phyloP scores from a whole-genome alignment of 2,113 vertebrate species.

The Syrmaticus mikado region DNA sequence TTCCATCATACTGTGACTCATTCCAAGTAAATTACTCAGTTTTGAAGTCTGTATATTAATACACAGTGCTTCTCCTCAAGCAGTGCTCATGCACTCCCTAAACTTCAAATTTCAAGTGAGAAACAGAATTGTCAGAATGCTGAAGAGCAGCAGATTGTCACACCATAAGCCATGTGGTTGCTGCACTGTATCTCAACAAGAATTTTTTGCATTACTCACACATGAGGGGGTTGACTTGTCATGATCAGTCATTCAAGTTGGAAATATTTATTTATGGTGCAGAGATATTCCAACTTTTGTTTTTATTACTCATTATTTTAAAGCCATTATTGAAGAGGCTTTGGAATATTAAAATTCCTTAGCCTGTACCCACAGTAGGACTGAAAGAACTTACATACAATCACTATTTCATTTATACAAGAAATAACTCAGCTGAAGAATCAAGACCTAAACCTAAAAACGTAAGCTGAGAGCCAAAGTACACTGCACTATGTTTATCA shows the following conservation, averaged over 20 bases:
- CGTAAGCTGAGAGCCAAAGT: not conserved
- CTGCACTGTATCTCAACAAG: constrained; percentile 4
- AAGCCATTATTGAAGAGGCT: not conserved
- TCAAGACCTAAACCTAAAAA: not conserved
- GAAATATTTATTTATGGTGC: constrained; percentile 52
- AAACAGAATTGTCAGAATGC: not conserved
- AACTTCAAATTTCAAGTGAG: constrained; percentile 17
- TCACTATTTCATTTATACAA: not conserved
- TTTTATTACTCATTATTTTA: constrained; percentile 46
- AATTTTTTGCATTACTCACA: constrained; percentile 52
- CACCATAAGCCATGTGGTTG: constrained; percentile 22
- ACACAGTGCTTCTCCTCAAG: not conserved
- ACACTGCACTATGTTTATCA: not conserved
- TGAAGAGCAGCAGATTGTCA: constrained; percentile 47
- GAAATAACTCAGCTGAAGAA: not conserved
- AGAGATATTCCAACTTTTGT: constrained; percentile 25
- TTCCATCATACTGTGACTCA: not conserved
- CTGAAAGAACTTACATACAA: not conserved
- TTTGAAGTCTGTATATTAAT: not conserved
- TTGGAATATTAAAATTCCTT: not conserved
- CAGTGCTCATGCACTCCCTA: not conserved
- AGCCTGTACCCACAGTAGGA: not conserved
- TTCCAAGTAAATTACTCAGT: not conserved
- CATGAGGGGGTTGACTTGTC: constrained; percentile 44
- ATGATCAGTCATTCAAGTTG: constrained; percentile 23